Evolutionary conservation across 2,888 invertebrate species (phyloP).

Genomic region (Odontocolon sp.): DNA sequence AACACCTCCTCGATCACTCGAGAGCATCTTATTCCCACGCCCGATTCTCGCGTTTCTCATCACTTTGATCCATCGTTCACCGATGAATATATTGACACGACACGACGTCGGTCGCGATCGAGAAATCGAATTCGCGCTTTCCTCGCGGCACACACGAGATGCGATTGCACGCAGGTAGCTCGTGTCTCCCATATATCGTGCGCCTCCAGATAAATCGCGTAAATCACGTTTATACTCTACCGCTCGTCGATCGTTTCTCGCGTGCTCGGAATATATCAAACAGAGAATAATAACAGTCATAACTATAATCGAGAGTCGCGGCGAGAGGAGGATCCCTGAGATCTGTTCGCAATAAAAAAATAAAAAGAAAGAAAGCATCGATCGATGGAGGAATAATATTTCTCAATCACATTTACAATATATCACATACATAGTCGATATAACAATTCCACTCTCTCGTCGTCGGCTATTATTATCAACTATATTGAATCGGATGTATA

Average conservation of each 20-base stretch:
- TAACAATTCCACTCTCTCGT: conserved; percentile 1
- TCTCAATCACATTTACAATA: no score
- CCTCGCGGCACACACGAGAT: not conserved
- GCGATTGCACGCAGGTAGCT: conserved; percentile 23
- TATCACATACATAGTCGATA: not conserved
- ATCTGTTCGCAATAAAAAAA: not conserved
- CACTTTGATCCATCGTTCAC: conserved; percentile 39
- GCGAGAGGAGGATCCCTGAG: not conserved
- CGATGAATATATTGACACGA: conserved; percentile 42
- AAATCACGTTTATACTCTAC: conserved; percentile 25
- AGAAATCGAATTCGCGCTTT: conserved; percentile 46
- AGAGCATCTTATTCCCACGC: conserved; percentile 52
- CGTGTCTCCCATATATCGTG: not conserved
- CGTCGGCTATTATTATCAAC: not conserved
- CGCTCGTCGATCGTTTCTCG: conserved; percentile 48
- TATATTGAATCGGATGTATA: conserved; percentile 24
- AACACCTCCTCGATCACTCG: conserved; percentile 44
- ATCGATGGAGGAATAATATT: no score
- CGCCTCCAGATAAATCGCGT: conserved; percentile 47
- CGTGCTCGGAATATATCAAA: conserved; percentile 32
- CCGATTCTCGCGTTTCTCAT: conserved; percentile 36
- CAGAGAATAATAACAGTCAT: conserved; percentile 16
- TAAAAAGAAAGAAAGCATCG: not conserved
- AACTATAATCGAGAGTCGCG: not conserved
- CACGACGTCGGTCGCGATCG: conserved; percentile 26